These are phyloP conservation scores for Limnephilus rhombicus DNA, from an alignment of 2,888 invertebrate genomes.

Conservation along the genomic window DNA sequence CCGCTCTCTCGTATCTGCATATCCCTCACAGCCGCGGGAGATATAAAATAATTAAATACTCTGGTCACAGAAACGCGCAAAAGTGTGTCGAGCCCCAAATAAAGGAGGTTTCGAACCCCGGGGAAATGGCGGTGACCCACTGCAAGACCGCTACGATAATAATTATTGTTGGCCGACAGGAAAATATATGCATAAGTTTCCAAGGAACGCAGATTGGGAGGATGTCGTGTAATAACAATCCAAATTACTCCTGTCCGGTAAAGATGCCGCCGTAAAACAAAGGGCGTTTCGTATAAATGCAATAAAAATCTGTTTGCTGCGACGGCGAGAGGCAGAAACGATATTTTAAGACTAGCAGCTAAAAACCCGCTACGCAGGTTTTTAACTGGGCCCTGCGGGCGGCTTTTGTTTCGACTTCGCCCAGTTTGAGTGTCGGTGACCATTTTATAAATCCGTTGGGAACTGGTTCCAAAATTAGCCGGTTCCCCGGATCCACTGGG, in stretches of 20 bases:
- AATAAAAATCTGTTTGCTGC: background rate
- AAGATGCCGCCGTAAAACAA: background rate
- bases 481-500: no score
- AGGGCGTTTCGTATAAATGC: background rate
- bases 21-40: background rate
- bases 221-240: background rate
- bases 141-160: slow-evolving; percentile 20
- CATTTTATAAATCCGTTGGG: no score
- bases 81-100: slow-evolving; percentile 16
- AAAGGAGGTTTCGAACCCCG: background rate
- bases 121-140: background rate
- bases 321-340: background rate
- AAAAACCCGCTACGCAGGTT: no score
- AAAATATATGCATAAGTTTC: background rate
- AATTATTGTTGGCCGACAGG: slow-evolving; percentile 4
- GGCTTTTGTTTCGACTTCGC: no score
- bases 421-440: no score
- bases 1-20: slow-evolving; percentile 1
- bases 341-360: background rate
- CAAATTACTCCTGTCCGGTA: background rate
- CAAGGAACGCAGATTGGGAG: background rate
- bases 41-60: background rate
- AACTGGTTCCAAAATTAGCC: no score
- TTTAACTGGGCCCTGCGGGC: no score
- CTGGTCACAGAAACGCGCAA: background rate